phyloP scores from a whole-genome alignment of 2,888 invertebrate genomes.

The Chloroclystis v-ata region DNA sequence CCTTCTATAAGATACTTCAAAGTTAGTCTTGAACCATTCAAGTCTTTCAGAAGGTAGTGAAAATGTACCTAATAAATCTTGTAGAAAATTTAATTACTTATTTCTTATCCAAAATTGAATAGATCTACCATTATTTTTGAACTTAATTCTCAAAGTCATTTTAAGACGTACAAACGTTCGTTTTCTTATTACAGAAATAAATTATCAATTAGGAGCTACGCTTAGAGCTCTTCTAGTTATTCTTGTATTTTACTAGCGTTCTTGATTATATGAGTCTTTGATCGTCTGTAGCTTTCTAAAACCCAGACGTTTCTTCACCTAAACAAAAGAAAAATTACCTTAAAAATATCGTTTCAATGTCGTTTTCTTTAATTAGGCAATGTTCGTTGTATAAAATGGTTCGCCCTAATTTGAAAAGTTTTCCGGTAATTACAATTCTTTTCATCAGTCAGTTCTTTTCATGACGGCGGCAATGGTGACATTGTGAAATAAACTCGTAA shows the following conservation, averaged over 20 bases:
- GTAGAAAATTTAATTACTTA: too few relatives aligned
- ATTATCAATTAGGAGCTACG: too few relatives aligned
- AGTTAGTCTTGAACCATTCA: too few relatives aligned
- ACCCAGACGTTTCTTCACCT: conserved; percentile 16
- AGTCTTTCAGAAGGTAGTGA: too few relatives aligned
- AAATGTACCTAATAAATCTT: too few relatives aligned
- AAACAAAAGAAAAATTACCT: conserved; percentile 31
- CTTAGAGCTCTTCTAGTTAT: too few relatives aligned
- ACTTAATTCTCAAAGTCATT: too few relatives aligned
- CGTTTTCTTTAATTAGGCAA: conserved; percentile 30
- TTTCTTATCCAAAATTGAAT: too few relatives aligned
- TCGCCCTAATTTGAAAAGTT: conserved; percentile 24
- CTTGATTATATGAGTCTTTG: conserved; percentile 46
- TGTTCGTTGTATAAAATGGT: conserved; percentile 21
- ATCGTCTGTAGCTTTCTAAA: conserved; percentile 12
- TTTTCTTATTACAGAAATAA: too few relatives aligned
- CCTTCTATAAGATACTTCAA: conserved; percentile 7
- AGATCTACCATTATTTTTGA: too few relatives aligned
- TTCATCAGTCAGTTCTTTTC: conserved; percentile 24
- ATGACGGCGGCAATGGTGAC: conserved; percentile 13
- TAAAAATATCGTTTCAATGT: conserved; percentile 27
- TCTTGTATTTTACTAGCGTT: conserved; percentile 46
- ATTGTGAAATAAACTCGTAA: too few relatives aligned
- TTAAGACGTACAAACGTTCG: too few relatives aligned
- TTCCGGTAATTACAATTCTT: conserved; percentile 20